Conservation (phyloP, 2,888 invertebrate genomes). For the Ophonus ardosiacus region DNA sequence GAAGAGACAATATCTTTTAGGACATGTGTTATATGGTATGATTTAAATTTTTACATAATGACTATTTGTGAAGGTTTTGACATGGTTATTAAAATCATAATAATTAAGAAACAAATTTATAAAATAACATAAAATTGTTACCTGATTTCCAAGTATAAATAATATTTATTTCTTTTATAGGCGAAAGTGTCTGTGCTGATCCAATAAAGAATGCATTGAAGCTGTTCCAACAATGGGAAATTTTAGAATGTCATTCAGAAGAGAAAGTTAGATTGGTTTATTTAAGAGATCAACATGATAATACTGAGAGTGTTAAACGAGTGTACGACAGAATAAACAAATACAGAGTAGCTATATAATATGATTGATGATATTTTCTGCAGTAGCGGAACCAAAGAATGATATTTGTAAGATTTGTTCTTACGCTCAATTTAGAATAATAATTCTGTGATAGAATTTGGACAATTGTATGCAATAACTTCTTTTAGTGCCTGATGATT, state of each 20-base stretch:
- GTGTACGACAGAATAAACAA: slow-evolving; percentile 72
- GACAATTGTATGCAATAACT: slow-evolving; percentile 6
- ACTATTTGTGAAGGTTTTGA: background rate
- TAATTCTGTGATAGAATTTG: slow-evolving; percentile 61
- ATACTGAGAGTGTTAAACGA: slow-evolving; percentile 70
- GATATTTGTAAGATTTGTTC: slow-evolving; percentile 47
- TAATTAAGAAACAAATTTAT: too few species aligned
- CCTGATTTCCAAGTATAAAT: slow-evolving; percentile 24
- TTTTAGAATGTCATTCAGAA: slow-evolving; percentile 80
- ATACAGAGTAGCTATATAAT: slow-evolving; percentile 67
- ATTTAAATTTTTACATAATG: slow-evolving; percentile 64
- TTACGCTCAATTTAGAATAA: slow-evolving; percentile 37
- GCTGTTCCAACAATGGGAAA: slow-evolving; percentile 88
- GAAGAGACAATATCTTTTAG: slow-evolving; percentile 80
- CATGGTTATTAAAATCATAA: too few species aligned
- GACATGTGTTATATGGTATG: slow-evolving; percentile 81
- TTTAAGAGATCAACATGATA: slow-evolving; percentile 72
- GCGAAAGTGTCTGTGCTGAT: slow-evolving; percentile 92
- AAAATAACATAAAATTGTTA: slow-evolving; percentile 6
- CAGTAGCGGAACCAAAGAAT: slow-evolving; percentile 52
- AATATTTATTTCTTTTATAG: slow-evolving; percentile 75
- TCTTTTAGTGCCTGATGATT: slow-evolving; percentile 45
- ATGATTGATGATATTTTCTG: slow-evolving; percentile 4
- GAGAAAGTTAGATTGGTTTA: slow-evolving; percentile 73
- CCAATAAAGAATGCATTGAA: slow-evolving; percentile 91